These are phyloP conservation scores for Papilio xuthus DNA, from an alignment of 1,140 invertebrate genomes.

Conservation along the genomic window DNA sequence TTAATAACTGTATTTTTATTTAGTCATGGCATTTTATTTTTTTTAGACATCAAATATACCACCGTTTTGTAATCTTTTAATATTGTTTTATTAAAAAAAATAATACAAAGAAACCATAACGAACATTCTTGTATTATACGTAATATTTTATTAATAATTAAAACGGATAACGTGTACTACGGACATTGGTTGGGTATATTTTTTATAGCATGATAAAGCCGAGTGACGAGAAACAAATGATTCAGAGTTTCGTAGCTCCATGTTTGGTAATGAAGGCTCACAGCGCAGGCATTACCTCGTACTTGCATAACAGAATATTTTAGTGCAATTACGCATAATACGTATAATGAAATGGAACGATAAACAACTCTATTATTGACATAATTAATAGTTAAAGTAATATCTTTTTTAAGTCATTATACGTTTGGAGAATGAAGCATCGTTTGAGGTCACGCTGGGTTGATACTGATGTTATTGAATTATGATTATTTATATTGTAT, in stretches of 20 bases:
- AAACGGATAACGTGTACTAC: neutral
- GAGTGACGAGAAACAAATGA: slow-evolving; percentile 14
- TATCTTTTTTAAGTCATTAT: slow-evolving; percentile 58
- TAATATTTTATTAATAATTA: neutral
- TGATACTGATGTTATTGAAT: slow-evolving; percentile 41
- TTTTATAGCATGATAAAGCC: neutral
- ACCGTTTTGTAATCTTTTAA: neutral
- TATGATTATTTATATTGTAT: slow-evolving; percentile 26
- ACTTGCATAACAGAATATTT: slow-evolving; percentile 57
- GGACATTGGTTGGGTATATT: neutral
- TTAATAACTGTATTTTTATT: slow-evolving; percentile 35
- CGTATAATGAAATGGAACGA: slow-evolving; percentile 55
- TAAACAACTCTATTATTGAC: slow-evolving; percentile 67
- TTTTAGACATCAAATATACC: neutral
- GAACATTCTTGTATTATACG: neutral
- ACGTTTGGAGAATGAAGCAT: slow-evolving; percentile 38
- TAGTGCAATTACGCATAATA: slow-evolving; percentile 55
- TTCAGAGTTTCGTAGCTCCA: slow-evolving; percentile 27
- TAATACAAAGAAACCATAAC: neutral
- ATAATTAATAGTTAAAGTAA: slow-evolving; percentile 62
- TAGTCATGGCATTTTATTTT: neutral
- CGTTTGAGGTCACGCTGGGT: slow-evolving; percentile 33
- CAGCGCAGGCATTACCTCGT: slow-evolving; percentile 35
- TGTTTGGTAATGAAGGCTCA: slow-evolving; percentile 46
- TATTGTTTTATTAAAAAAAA: neutral